phyloP scores from a whole-genome alignment of 30 jellyfish, hydroid and myxozoan genomes.

The Pelagia noctiluca region DNA sequence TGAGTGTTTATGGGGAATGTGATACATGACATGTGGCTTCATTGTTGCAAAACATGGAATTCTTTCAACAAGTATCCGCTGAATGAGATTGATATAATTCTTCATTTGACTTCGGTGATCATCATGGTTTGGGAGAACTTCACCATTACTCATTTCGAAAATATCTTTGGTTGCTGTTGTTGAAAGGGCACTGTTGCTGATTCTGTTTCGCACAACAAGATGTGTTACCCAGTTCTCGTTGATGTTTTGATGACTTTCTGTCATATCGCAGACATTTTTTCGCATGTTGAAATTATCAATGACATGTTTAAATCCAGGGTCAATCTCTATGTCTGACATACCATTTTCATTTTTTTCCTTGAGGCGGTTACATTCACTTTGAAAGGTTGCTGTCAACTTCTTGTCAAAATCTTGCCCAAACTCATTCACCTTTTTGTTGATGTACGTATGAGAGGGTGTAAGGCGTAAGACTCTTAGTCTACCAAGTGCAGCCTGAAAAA shows the following conservation, averaged over 20 bases:
- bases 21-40: neutral
- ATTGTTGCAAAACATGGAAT: constrained; percentile 16
- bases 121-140: constrained; percentile 1
- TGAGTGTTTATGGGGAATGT: constrained; percentile 26
- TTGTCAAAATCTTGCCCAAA: constrained; percentile 52
- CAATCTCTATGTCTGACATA: neutral
- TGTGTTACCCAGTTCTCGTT: neutral
- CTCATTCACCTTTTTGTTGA: constrained; percentile 42
- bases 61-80: constrained; percentile 5
- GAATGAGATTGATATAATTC: constrained; percentile 7
- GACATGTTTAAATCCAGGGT: neutral
- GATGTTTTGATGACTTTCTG: constrained; percentile 8
- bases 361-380: constrained; percentile 18
- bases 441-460: constrained; percentile 41
- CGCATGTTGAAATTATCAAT: neutral
- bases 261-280: constrained; percentile 13
- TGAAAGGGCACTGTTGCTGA: neutral
- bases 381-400: neutral
- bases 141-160: neutral
- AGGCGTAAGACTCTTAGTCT: constrained; percentile 31
- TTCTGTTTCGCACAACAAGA: constrained; percentile 1
- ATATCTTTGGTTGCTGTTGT: neutral
- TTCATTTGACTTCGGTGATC: constrained; percentile 14
- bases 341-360: neutral
- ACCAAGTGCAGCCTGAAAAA: constrained; percentile 22